These are phyloP conservation scores for Anarhynchus alexandrinus DNA, from an alignment of 2,113 vertebrate genomes.

Conservation along the genomic window DNA sequence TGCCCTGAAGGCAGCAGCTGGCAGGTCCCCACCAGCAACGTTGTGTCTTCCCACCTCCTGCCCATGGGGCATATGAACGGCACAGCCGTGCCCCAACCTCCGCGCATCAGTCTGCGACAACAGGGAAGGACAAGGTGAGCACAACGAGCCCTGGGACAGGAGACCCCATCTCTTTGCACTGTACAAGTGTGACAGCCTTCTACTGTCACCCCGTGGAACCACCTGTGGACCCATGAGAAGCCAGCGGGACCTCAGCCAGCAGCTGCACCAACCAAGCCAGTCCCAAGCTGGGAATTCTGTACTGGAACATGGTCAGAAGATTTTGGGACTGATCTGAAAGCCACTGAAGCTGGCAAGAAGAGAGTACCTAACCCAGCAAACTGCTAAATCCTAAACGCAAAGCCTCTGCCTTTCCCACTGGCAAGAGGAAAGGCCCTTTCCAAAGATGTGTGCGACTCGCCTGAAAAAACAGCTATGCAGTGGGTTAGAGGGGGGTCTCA, in stretches of 20 bases:
- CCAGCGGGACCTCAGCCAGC: not conserved
- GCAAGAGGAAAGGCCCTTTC: not conserved
- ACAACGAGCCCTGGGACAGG: not conserved
- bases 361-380: not conserved
- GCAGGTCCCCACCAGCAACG: not conserved
- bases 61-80: accelerated
- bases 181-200: too few species aligned
- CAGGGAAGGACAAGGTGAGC: accelerated
- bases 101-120: not conserved
- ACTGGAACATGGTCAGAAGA: not conserved
- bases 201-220: not conserved
- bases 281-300: not conserved
- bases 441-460: accelerated
- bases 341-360: not conserved
- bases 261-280: not conserved
- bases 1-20: not conserved
- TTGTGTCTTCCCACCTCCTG: not conserved
- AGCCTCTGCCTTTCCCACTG: not conserved
- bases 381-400: not conserved
- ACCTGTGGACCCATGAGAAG: not conserved
- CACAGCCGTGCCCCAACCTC: not conserved
- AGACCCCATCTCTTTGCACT: not conserved
- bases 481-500: accelerated
- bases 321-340: not conserved
- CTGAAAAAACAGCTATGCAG: not conserved